These are phyloP conservation scores for Poecilia gillii DNA, from an alignment of 2,797 vertebrate species.

Conservation along the genomic window DNA sequence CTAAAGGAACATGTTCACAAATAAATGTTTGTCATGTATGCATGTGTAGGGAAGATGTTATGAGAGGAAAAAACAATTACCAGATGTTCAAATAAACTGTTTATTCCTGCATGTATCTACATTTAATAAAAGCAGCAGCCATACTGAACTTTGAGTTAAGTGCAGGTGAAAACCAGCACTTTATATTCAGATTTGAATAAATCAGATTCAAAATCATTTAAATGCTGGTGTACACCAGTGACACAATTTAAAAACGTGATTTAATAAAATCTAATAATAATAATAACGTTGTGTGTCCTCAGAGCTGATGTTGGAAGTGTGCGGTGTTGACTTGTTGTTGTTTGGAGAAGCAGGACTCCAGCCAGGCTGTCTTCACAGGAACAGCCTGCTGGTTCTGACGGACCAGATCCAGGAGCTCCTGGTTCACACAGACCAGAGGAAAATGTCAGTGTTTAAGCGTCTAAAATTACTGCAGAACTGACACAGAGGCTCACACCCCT, in stretches of 20 bases:
- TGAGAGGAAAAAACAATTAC: neutral
- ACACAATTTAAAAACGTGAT: neutral
- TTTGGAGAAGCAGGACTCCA: conserved; percentile 81
- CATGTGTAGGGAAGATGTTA: neutral
- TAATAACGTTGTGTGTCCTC: conserved; percentile 25
- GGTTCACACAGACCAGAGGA: conserved; percentile 11
- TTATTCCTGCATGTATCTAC: neutral
- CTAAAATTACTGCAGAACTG: no score
- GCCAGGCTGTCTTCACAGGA: conserved; percentile 76
- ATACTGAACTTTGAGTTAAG: neutral
- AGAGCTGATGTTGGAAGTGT: conserved; percentile 62
- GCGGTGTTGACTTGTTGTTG: conserved; percentile 67
- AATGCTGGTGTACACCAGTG: neutral
- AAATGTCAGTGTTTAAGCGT: neutral
- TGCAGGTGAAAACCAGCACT: neutral
- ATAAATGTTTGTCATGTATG: neutral
- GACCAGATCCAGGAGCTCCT: conserved; percentile 79
- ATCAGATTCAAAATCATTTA: neutral
- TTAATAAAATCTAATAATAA: neutral
- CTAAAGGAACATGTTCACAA: neutral
- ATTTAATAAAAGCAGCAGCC: neutral
- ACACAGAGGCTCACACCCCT: no score
- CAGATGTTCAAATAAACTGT: neutral
- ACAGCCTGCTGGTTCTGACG: conserved; percentile 60
- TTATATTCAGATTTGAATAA: neutral